Percentiles rank a stretch among this genome's conserved stretches.
Conservation (phyloP, 2,113 vertebrate species). For the Myrmecophaga tridactyla region DNA sequence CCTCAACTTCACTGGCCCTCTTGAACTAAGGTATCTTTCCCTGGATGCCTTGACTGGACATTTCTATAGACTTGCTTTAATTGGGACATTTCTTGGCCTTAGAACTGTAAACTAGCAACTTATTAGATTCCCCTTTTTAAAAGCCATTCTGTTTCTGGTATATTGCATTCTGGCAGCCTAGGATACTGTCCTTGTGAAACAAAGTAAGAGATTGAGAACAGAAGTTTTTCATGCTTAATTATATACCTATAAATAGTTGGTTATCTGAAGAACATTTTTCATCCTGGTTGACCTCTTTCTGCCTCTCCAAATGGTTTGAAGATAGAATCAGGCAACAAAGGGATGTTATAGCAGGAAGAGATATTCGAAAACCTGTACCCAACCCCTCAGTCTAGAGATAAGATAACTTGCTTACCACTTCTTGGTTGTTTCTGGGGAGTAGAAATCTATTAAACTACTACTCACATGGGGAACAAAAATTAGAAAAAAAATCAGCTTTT, state of each 20-base stretch:
- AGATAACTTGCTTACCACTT: not conserved
- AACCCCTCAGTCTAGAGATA: not conserved
- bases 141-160: conserved; percentile 4
- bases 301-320: not conserved
- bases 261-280: not conserved
- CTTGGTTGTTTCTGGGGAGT: not conserved
- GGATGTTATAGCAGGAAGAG: not conserved
- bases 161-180: too few species aligned
- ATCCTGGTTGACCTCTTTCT: not conserved
- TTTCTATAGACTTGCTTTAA: too few species aligned
- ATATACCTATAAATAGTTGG: not conserved
- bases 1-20: too few species aligned
- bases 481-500: not conserved
- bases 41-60: too few species aligned
- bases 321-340: not conserved
- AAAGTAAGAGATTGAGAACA: not conserved
- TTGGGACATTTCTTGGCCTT: too few species aligned
- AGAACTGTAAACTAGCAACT: too few species aligned
- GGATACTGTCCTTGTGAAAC: not conserved
- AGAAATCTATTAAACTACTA: not conserved
- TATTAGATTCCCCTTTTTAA: too few species aligned
- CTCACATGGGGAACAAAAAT: not conserved
- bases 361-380: not conserved
- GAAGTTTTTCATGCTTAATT: not conserved
- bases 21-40: too few species aligned